phyloP scores from a whole-genome alignment of 2,888 invertebrate genomes.

The Ferrisia virgata region DNA sequence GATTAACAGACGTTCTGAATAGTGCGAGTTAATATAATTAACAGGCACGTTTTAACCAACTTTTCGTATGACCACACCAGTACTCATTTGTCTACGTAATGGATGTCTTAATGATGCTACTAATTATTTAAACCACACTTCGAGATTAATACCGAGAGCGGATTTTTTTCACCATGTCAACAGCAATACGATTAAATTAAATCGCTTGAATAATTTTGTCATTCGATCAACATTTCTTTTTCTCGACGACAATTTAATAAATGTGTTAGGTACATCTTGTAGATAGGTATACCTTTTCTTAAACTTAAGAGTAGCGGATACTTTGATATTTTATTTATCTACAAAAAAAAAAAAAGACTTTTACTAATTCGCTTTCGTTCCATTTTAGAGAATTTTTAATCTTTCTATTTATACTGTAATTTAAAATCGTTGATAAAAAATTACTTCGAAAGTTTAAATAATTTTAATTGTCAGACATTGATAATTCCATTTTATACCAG shows the following conservation, averaged over 20 bases:
- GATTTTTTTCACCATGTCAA: neutral
- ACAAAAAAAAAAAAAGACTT: too few species aligned
- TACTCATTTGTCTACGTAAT: neutral
- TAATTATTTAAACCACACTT: neutral
- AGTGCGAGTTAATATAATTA: neutral
- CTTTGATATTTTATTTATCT: too few species aligned
- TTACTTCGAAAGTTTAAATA: too few species aligned
- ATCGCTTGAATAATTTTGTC: neutral
- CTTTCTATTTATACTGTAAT: too few species aligned
- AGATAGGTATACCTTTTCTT: too few species aligned
- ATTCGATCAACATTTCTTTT: neutral
- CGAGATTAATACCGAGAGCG: neutral
- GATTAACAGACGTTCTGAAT: neutral
- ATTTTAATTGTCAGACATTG: too few species aligned
- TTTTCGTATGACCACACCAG: neutral
- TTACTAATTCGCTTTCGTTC: too few species aligned
- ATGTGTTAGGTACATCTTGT: too few species aligned
- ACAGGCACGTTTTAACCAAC: slow-evolving; percentile 8
- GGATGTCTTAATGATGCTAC: neutral
- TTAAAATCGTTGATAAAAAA: too few species aligned
- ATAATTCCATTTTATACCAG: too few species aligned
- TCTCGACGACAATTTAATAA: neutral
- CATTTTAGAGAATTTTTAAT: too few species aligned
- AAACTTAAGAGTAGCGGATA: too few species aligned
- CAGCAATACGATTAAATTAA: neutral